A percentile compares a stretch with the other conserved stretches of the same genome.
Evolutionary conservation across 1,140 invertebrate species (phyloP).

Genomic region (Plodia interpunctella): DNA sequence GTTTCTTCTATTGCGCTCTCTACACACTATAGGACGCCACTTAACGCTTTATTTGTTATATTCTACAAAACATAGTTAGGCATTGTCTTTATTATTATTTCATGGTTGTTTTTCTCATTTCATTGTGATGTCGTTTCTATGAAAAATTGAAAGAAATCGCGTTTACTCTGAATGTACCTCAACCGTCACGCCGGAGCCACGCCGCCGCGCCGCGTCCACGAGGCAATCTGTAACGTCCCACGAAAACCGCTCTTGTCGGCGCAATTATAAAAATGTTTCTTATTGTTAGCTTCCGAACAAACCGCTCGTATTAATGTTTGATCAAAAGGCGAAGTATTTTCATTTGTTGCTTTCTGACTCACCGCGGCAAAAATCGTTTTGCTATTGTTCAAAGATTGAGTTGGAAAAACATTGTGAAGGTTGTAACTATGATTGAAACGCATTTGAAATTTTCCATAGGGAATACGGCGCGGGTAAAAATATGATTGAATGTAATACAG

Average conservation of each 20-base stretch:
- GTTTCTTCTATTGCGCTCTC: too few species aligned
- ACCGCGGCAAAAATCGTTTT: background rate
- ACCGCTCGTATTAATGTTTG: background rate
- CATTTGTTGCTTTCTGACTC: background rate
- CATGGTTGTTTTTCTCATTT: too few species aligned
- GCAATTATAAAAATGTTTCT: background rate
- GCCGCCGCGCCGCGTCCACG: background rate
- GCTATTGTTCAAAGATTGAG: background rate
- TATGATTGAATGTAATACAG: background rate
- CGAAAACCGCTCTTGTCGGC: background rate
- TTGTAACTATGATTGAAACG: background rate
- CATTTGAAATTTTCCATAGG: background rate
- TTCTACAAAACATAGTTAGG: too few species aligned
- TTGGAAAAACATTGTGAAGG: conserved; percentile 1
- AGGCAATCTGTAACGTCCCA: conserved; percentile 1
- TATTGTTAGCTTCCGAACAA: background rate
- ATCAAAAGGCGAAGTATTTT: background rate
- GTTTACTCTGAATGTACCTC: background rate
- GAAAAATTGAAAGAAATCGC: background rate
- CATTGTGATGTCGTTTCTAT: too few species aligned
- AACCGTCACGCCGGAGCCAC: background rate
- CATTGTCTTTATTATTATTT: too few species aligned
- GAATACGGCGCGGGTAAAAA: background rate
- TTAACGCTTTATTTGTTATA: too few species aligned
- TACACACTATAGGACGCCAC: too few species aligned